Percentiles rank a stretch among this genome's conserved stretches.
phyloP scores from a whole-genome alignment of 2,888 invertebrate species.

The Sarcophaga variegata region DNA sequence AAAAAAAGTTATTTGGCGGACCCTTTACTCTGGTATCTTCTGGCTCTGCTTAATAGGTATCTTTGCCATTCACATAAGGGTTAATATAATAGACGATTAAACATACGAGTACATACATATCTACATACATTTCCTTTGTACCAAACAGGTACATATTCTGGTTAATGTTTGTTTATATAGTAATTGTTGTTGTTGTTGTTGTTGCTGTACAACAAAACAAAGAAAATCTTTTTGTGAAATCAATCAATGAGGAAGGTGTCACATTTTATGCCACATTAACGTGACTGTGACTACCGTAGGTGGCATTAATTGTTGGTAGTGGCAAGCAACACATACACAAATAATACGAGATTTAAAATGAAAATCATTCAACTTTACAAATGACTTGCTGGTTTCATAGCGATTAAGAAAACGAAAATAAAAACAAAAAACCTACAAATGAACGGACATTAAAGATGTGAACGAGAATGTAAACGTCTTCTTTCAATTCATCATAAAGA shows the following conservation, averaged over 20 bases:
- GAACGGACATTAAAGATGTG: not conserved
- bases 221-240: conserved; percentile 6
- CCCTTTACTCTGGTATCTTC: no score
- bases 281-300: conserved; percentile 74
- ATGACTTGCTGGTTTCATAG: conserved; percentile 25
- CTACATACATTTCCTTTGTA: no score
- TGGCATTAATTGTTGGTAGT: conserved; percentile 59
- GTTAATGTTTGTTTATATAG: no score
- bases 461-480: not conserved
- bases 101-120: no score
- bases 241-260: conserved; percentile 56
- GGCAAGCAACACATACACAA: no score
- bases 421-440: not conserved
- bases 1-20: no score
- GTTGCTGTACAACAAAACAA: not conserved
- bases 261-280: conserved; percentile 67
- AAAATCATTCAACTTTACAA: conserved; percentile 43
- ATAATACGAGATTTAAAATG: not conserved
- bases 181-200: not conserved
- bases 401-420: not conserved
- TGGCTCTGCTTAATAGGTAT: no score
- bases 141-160: no score
- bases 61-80: no score
- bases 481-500: not conserved
- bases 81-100: no score